Evolutionary conservation across 2,797 vertebrate genomes (phyloP).

Genomic region (Typhlichthys subterraneus): DNA sequence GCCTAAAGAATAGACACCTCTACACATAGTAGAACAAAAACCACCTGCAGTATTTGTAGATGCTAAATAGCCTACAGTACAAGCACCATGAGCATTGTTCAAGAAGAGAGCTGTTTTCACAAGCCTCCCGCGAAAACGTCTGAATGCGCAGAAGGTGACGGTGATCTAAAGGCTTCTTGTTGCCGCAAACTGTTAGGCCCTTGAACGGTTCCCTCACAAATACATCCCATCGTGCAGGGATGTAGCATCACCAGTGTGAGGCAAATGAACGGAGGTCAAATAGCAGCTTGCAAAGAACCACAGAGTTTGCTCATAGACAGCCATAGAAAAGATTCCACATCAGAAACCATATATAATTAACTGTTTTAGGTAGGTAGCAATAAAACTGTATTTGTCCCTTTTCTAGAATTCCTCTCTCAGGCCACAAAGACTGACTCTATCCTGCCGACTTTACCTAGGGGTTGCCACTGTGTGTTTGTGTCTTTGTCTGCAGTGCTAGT

Average conservation of each 20-base stretch:
- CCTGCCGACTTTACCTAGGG: conserved; percentile 57
- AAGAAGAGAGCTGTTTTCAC: conserved; percentile 39
- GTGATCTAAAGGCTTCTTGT: conserved; percentile 60
- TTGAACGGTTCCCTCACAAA: conserved; percentile 19
- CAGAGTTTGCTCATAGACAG: conserved; percentile 75
- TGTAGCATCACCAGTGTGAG: conserved; percentile 56
- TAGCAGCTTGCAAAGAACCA: conserved; percentile 78
- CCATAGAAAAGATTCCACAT: conserved; percentile 75
- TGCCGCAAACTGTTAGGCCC: conserved; percentile 48
- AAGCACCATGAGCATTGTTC: conserved; percentile 40
- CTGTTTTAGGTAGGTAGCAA: conserved; percentile 77
- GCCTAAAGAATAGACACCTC: conserved; percentile 34
- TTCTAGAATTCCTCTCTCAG: conserved; percentile 66
- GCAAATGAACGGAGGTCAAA: conserved; percentile 69
- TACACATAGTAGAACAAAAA: conserved; percentile 53
- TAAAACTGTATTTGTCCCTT: conserved; percentile 72
- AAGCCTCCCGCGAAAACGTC: conserved; percentile 36
- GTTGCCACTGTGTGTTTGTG: conserved; percentile 64
- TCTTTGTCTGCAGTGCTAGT: conserved; percentile 62
- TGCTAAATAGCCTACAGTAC: conserved; percentile 36
- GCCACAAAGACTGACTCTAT: conserved; percentile 57
- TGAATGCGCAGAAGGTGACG: conserved; percentile 39
- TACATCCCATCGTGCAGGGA: conserved; percentile 56
- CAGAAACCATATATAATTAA: conserved; percentile 77
- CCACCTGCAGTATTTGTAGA: conserved; percentile 58